A percentile compares a stretch with the other conserved stretches of the same genome.
Conservation (phyloP, 2,888 invertebrate species). For the Tortrix viridana region DNA sequence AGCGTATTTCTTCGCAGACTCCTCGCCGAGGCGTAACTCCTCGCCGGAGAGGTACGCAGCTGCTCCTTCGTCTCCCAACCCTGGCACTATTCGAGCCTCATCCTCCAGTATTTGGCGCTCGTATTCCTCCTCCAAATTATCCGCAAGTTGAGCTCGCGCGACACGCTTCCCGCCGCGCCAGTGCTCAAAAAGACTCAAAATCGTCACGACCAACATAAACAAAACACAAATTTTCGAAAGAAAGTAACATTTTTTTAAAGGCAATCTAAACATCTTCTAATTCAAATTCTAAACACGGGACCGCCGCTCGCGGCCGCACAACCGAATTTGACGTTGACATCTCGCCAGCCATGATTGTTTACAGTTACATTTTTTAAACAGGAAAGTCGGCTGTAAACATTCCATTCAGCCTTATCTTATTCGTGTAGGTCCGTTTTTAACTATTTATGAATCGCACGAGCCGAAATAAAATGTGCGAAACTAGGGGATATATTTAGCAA, state of each 20-base stretch:
- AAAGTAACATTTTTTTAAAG: slow-evolving; percentile 73
- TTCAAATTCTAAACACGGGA: slow-evolving; percentile 37
- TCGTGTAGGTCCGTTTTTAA: slow-evolving; percentile 2
- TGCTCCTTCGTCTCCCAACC: slow-evolving; percentile 88
- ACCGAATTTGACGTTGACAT: slow-evolving; percentile 61
- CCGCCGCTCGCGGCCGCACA: slow-evolving; percentile 50
- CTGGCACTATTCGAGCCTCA: slow-evolving; percentile 86
- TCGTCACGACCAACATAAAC: slow-evolving; percentile 61
- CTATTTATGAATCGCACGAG: too few relatives aligned
- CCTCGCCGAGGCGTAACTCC: slow-evolving; percentile 87
- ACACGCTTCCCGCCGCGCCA: slow-evolving; percentile 72
- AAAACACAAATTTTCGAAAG: slow-evolving; percentile 62
- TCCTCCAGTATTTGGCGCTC: slow-evolving; percentile 85
- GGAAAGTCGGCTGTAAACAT: slow-evolving; percentile 85
- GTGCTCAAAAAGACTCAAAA: slow-evolving; percentile 69
- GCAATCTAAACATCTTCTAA: slow-evolving; percentile 65
- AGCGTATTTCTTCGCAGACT: slow-evolving; percentile 91
- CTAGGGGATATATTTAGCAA: too few relatives aligned
- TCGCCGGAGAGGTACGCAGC: slow-evolving; percentile 87
- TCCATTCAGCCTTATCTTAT: slow-evolving; percentile 61
- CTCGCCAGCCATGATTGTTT: slow-evolving; percentile 60
- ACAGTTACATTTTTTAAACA: slow-evolving; percentile 65
- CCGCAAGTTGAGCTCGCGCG: slow-evolving; percentile 53
- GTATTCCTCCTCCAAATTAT: slow-evolving; percentile 56
- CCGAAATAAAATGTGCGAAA: too few relatives aligned